phyloP scores from a whole-genome alignment of 2,113 vertebrate species.

The Willisornis vidua region DNA sequence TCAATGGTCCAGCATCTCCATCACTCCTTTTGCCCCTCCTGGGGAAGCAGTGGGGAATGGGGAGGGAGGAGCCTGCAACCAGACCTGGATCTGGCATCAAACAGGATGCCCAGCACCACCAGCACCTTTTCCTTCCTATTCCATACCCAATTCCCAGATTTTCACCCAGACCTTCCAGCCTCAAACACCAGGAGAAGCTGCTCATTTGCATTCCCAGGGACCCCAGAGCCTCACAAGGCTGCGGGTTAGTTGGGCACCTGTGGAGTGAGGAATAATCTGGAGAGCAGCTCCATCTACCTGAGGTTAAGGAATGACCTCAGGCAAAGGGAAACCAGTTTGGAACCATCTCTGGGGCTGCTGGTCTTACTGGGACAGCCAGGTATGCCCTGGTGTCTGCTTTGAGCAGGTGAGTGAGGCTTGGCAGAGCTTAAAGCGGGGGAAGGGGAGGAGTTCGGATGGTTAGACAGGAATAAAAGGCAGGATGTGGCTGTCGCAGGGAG shows the following conservation, averaged over 20 bases:
- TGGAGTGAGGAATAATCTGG: background rate
- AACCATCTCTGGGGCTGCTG: background rate
- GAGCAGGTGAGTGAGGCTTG: background rate
- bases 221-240: background rate
- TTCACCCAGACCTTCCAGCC: background rate
- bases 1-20: background rate
- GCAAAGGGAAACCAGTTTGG: background rate
- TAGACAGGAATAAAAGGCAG: rapidly evolving
- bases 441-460: rapidly evolving
- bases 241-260: rapidly evolving
- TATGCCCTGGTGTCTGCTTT: rapidly evolving
- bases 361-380: background rate
- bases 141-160: background rate
- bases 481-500: rapidly evolving
- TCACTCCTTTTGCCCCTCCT: rapidly evolving
- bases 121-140: background rate
- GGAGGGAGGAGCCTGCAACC: background rate
- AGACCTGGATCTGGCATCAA: background rate
- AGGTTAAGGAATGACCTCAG: background rate
- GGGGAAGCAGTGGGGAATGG: rapidly evolving
- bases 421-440: rapidly evolving
- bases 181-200: background rate
- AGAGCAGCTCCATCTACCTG: constrained; percentile 48
- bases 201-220: rapidly evolving
- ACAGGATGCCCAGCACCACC: background rate